Evolutionary conservation across 2,797 vertebrate genomes (phyloP).

Genomic region (Sebastes hubbsi): DNA sequence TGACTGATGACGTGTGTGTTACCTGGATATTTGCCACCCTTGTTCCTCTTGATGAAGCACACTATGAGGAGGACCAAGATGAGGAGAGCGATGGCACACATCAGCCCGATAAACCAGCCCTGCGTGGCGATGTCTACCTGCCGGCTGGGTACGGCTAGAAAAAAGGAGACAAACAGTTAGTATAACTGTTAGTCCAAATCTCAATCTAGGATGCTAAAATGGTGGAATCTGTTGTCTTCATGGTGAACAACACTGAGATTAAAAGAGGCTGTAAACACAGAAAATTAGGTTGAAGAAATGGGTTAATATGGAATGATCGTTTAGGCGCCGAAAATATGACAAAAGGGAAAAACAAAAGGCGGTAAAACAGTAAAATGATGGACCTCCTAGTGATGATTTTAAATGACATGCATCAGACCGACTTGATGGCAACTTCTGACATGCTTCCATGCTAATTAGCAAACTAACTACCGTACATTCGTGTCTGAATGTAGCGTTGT

Average conservation of each 20-base stretch:
- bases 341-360: background rate
- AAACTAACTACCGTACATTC: constrained; percentile 11
- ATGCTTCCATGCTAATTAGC: constrained; percentile 25
- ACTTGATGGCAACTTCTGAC: constrained; percentile 16
- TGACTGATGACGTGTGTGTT: background rate
- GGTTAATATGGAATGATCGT: constrained; percentile 35
- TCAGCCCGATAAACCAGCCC: constrained; percentile 98
- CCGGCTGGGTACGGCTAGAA: constrained; percentile 89
- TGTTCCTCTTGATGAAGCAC: constrained; percentile 98
- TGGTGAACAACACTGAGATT: constrained; percentile 25
- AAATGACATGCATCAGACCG: constrained; percentile 36
- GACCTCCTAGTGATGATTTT: background rate
- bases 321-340: background rate
- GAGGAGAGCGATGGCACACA: constrained; percentile 97
- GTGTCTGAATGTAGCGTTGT: constrained; percentile 1
- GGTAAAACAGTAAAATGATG: background rate
- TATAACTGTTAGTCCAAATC: background rate
- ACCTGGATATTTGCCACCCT: constrained; percentile 99
- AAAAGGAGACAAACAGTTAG: background rate
- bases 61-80: constrained; percentile 96
- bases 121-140: constrained; percentile 98
- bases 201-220: background rate
- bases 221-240: constrained; percentile 12
- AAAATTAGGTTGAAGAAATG: constrained; percentile 29
- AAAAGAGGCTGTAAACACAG: constrained; percentile 22